These are phyloP conservation scores for Typhlichthys eigenmanni DNA, from an alignment of 2,797 vertebrate genomes.

Conservation along the genomic window DNA sequence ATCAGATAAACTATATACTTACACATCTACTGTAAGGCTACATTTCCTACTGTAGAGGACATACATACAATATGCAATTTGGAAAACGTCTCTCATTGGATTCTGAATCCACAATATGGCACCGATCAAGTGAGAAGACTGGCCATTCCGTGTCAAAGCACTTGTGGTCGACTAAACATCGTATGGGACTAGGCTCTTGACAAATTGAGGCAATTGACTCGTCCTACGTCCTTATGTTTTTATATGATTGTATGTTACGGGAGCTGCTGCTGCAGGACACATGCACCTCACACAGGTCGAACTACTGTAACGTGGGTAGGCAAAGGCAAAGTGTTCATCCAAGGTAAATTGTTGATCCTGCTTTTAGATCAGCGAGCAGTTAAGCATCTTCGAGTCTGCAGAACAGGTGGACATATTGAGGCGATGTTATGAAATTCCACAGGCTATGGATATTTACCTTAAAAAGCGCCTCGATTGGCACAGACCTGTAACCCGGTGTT, in stretches of 20 bases:
- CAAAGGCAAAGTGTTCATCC: too few relatives aligned
- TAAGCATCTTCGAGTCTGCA: conserved; percentile 1
- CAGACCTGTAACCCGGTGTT: conserved; percentile 55
- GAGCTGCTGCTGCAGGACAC: conserved; percentile 38
- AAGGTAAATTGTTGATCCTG: too few relatives aligned
- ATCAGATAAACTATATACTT: too few relatives aligned
- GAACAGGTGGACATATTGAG: conserved; percentile 18
- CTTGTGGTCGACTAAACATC: conserved; percentile 22
- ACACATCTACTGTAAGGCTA: too few relatives aligned
- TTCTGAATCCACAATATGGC: conserved; percentile 80
- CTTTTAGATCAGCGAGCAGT: background rate
- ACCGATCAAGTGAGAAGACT: conserved; percentile 75
- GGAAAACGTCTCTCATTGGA: conserved; percentile 71
- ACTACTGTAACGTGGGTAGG: too few relatives aligned
- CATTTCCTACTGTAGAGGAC: too few relatives aligned
- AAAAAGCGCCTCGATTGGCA: conserved; percentile 12
- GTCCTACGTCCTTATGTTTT: background rate
- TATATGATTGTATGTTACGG: too few relatives aligned
- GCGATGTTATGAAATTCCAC: conserved; percentile 20
- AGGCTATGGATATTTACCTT: background rate
- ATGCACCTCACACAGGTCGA: conserved; percentile 1
- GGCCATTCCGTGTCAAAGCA: conserved; percentile 56
- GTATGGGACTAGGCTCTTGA: conserved; percentile 8
- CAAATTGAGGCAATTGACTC: conserved; percentile 20
- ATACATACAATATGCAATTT: too few relatives aligned